Conservation (phyloP, 1,140 invertebrate species). For the Hycleus phaleratus region DNA sequence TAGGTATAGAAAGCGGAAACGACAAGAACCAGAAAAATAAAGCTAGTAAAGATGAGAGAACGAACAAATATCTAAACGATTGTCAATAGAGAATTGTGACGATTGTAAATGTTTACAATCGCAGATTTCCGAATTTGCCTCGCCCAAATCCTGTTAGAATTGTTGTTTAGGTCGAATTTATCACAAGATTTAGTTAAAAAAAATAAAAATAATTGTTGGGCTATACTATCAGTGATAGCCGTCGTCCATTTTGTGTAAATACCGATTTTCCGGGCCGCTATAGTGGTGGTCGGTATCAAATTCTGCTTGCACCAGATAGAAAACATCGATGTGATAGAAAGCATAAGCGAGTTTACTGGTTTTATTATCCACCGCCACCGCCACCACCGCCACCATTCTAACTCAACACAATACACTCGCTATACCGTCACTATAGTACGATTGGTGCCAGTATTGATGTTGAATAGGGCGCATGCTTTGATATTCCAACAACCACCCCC, state of each 20-base stretch:
- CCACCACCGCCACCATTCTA: neutral
- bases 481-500: neutral
- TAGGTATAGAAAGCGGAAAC: constrained; percentile 1
- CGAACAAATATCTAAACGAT: constrained; percentile 15
- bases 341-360: constrained; percentile 4
- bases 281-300: too few relatives aligned
- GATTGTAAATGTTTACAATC: constrained; percentile 11
- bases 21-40: neutral
- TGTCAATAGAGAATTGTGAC: constrained; percentile 15
- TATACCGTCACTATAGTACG: neutral
- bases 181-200: too few relatives aligned
- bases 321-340: constrained; percentile 14
- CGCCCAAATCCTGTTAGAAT: neutral
- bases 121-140: constrained; percentile 15
- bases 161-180: too few relatives aligned
- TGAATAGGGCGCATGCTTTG: neutral
- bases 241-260: too few relatives aligned
- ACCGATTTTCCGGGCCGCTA: too few relatives aligned
- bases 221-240: too few relatives aligned
- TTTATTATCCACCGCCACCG: neutral
- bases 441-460: neutral
- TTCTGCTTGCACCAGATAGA: too few relatives aligned
- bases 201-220: too few relatives aligned
- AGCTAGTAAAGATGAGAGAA: neutral
- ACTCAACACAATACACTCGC: too few relatives aligned